Evolutionary conservation across 2,888 invertebrate species (phyloP).

Genomic region (Polydrusus tereticollis): DNA sequence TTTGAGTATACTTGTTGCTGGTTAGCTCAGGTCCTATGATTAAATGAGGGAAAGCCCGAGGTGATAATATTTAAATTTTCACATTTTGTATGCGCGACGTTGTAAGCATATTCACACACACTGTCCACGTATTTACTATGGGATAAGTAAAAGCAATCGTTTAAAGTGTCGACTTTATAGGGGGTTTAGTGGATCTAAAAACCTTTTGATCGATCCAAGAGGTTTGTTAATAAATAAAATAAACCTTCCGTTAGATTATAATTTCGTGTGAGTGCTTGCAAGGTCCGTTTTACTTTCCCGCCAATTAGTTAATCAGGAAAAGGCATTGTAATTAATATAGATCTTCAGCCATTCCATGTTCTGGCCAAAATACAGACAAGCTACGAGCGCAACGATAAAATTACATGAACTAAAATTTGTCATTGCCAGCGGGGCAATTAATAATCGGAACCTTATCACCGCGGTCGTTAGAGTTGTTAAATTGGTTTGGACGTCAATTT

Average conservation of each 20-base stretch:
- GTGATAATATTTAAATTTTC: background rate
- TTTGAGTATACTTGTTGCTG: slow-evolving; percentile 30
- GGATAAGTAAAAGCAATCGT: no score
- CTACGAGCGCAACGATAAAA: slow-evolving; percentile 13
- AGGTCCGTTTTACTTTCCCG: background rate
- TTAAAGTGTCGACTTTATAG: no score
- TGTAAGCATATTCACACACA: background rate
- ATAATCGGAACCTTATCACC: slow-evolving; percentile 20
- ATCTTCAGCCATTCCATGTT: slow-evolving; percentile 15
- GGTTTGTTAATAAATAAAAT: no score
- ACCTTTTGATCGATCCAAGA: no score
- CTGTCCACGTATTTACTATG: background rate
- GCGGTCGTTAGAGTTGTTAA: slow-evolving; percentile 1
- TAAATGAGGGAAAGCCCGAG: background rate
- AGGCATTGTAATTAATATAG: slow-evolving; percentile 19
- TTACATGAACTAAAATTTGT: slow-evolving; percentile 18
- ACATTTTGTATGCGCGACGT: background rate
- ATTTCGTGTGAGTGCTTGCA: background rate
- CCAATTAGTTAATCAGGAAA: slow-evolving; percentile 15
- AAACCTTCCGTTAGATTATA: no score
- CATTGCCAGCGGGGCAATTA: slow-evolving; percentile 17
- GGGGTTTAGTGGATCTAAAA: no score
- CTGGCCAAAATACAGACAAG: slow-evolving; percentile 15
- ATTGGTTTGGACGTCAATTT: background rate
- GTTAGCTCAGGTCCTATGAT: background rate